Evolutionary conservation across 2,888 invertebrate genomes (phyloP), one percentile per base, ranked within the genome.

Genomic region (Physocephala rufipes): DNA sequence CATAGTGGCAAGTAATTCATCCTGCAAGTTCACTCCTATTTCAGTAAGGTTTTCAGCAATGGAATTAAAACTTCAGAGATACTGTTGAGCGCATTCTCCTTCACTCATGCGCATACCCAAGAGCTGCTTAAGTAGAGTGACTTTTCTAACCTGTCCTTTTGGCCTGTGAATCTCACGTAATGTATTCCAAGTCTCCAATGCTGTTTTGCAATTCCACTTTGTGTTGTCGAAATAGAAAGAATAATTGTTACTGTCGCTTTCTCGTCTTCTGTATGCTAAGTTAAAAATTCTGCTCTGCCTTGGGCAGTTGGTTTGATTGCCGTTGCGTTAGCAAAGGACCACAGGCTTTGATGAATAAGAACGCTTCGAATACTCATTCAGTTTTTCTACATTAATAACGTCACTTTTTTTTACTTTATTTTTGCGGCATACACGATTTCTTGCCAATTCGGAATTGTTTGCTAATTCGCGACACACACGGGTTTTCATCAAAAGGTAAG

Each of bases 171-270:
- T 66, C 30, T 21, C 26, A 47, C 49, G 9, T 36, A 16, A 43
- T 51, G 36, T 49, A 76, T 74, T 58, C 70, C 51, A n/a, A 73
- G 76, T 5, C 72, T 49, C 74, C 26, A 58, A 15, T 12, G 74
- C 71, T 13, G 76, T 72, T 51, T 71, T 74, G 49, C 73, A 72
- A 43, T 68, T 72, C 61, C 58, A 1, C 73, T 24, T 26, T 74
- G 73, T 4, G 69, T 58, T 24, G 73, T 71, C 24, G 66, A 58
- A 13, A 74, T 62, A 12, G 71, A 67, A 16, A 73, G 63, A 15
- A 53, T 16, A 12, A 62, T 63, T 2, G 71, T 66, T 15, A 67
- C 63, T 1, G 63, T 28, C 4, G 61, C 61, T 15, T 64, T 73
- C 53, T 73, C 73, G 24, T 53, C 53, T 21, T 53, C 21, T 19